Evolutionary conservation across 2,888 invertebrate species (phyloP), one percentile per base, ranked within the genome.

Genomic region (Syritta pipiens): DNA sequence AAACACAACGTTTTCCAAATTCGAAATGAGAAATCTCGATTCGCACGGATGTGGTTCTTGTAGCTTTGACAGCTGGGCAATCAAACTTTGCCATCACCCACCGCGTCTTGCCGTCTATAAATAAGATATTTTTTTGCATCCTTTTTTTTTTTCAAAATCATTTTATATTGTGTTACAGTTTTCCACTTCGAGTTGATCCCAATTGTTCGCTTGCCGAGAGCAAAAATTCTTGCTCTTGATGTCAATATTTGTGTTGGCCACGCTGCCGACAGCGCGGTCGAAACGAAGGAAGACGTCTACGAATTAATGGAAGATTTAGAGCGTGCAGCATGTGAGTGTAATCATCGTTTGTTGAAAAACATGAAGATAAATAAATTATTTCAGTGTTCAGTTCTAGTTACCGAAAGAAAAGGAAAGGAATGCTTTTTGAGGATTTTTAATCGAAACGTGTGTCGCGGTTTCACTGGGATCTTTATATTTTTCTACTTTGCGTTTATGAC

Each of bases 191-290:
- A 59, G 57, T 51, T 28, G 40, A 44, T 24, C 35, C 55, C n/a
- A 55, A 69, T 55, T 62, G 49, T 57, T 62, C 40, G 49, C 32
- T 48, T 48, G 48, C 75, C 55, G 40, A 42, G 46, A 48, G 42
- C 17, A 42, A 32, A 24, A 37, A 57, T 69, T 76, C 62, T 48
- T 22, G 42, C 28, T 62, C 40, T 55, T 76, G 75, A 69, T 76
- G 62, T 76, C 53, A 69, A 76, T 76, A 76, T 76, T 69, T 62
- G 55, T 49, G 55, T 76, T 69, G 62, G 75, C 69, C 48, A 10
- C n/a, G 37, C 17, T 10, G 30, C 24, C 22, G n/a, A 4, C 12
- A 37, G 40, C 53, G 49, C 40, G 19, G 4, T 17, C 40, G 7
- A n/a, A 10, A 28, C 32, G 48, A n/a, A 30, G 26, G 24, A 32